Evolutionary conservation across 2,113 vertebrate genomes (phyloP), one percentile per base, ranked within the genome.

Genomic region (Elephas maximus): DNA sequence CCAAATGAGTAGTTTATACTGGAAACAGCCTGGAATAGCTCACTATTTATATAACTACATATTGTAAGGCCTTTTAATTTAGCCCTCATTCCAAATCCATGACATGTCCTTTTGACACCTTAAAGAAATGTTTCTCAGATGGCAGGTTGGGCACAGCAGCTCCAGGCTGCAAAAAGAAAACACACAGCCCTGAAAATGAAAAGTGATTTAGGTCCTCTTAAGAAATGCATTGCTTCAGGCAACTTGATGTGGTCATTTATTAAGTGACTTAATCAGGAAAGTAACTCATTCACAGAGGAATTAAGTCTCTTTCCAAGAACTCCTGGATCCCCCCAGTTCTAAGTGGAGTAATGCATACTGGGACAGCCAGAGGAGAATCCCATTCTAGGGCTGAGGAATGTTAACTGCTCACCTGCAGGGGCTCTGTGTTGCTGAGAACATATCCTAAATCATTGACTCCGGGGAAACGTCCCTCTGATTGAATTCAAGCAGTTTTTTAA

Each of bases 41-140:
- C 93, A 73, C 98, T 98, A 98, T 98, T 99, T 98, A 98, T 97
- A 95, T 95, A 98, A 98, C 97, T 97, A 91, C 95, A 94, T 53
- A 80, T 94, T 97, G 93, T 97, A 98, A 74, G 87, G 97, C 96
- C 97, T 97, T 98, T 99, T 98, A 98, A 98, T 98, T 98, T 98
- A 98, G 90, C 97, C 96, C 95, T 99, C 98, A 98, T 99, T 99
- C 98, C 98, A 99, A 98, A 98, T 96, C 89, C 94, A 98, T 98
- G 98, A 98, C 98, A 98, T 96, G 86, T 97, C 98, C 96, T 97
- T 98, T 97, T 98, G 98, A 99, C 98, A 98, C 99, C 98, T 98
- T 98, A 96, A 97, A 98, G 97, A 98, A 99, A 98, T 30, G 26
- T 97, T 98, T 98, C 98, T 98, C 98, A 98, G 98, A 98, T 98